Evolutionary conservation across 2,888 invertebrate genomes (phyloP).

Genomic region (Parnassius apollo): DNA sequence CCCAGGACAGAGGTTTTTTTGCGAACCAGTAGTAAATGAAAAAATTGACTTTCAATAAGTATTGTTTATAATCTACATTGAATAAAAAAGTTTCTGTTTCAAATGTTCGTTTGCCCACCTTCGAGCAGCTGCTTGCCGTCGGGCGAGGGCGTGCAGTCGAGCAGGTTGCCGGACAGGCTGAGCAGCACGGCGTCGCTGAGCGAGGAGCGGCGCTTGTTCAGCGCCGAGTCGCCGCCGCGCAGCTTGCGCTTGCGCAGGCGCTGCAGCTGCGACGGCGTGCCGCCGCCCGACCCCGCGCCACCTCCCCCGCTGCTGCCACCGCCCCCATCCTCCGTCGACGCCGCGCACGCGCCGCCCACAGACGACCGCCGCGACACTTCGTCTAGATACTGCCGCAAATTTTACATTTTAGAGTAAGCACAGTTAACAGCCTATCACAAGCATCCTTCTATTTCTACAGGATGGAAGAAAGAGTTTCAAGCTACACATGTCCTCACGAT

Average conservation of each 20-base stretch:
- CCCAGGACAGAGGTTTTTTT: too few relatives aligned
- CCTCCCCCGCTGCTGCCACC: conserved; percentile 27
- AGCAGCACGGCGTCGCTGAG: conserved; percentile 92
- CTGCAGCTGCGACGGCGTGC: conserved; percentile 69
- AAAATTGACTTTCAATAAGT: too few relatives aligned
- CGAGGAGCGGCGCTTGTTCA: conserved; percentile 91
- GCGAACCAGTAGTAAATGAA: too few relatives aligned
- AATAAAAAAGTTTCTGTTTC: too few relatives aligned
- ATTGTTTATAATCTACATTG: too few relatives aligned
- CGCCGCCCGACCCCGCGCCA: conserved; percentile 33
- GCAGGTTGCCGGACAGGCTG: conserved; percentile 92
- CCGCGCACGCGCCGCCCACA: conserved; percentile 52
- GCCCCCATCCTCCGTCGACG: conserved; percentile 46
- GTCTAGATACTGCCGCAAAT: conserved; percentile 59
- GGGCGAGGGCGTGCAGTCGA: conserved; percentile 93
- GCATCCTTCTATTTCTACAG: too few relatives aligned
- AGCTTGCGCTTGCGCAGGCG: conserved; percentile 91
- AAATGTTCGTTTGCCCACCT: conserved; percentile 43
- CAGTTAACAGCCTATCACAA: too few relatives aligned
- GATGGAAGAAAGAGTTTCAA: too few relatives aligned
- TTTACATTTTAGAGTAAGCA: not conserved
- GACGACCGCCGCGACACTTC: conserved; percentile 76
- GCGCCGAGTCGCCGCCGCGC: conserved; percentile 76
- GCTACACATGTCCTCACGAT: too few relatives aligned
- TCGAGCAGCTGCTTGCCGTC: conserved; percentile 83